These are phyloP conservation scores for Vidua chalybeata DNA, from an alignment of 2,113 vertebrate species.

Conservation along the genomic window DNA sequence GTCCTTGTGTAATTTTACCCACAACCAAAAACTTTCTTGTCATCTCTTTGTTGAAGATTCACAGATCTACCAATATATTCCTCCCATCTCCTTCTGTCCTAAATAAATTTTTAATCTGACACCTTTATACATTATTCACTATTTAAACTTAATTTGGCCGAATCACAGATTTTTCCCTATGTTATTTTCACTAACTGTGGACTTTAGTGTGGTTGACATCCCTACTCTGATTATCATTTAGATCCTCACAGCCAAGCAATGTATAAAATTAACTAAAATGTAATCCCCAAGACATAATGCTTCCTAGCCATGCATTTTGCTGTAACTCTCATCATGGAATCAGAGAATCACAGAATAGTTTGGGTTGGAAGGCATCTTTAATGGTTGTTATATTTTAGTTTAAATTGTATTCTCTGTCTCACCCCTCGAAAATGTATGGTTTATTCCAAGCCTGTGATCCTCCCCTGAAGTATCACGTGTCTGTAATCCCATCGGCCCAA, in stretches of 20 bases:
- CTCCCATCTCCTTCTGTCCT: not conserved
- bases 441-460: too few species aligned
- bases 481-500: too few species aligned
- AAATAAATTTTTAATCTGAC: not conserved
- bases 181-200: not conserved
- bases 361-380: not conserved
- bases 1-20: not conserved
- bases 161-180: not conserved
- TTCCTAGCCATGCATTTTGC: not conserved
- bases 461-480: too few species aligned
- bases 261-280: not conserved
- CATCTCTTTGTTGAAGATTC: not conserved
- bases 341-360: not conserved
- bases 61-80: not conserved
- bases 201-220: not conserved
- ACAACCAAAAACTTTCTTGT: not conserved
- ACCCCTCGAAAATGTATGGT: too few species aligned
- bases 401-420: too few species aligned
- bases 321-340: not conserved
- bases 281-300: not conserved
- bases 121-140: not conserved
- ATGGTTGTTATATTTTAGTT: too few species aligned
- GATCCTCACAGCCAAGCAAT: not conserved
- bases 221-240: not conserved
- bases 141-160: not conserved